Evolutionary conservation across 2,113 vertebrate species (phyloP), one percentile per base, ranked within the genome.

Genomic region (Balaenoptera acutorostrata): DNA sequence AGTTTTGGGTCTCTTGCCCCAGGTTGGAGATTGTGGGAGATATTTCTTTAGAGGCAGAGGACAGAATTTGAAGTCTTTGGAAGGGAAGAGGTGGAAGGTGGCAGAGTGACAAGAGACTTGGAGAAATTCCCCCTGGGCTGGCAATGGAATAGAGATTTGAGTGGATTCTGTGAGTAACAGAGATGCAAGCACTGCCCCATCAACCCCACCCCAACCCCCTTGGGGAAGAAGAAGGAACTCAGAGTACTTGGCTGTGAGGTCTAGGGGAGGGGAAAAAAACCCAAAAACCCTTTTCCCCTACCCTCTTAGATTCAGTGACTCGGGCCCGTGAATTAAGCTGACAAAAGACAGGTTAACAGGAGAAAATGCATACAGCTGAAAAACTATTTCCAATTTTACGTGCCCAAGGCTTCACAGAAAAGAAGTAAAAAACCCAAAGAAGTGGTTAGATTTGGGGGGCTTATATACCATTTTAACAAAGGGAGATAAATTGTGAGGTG

Each of bases 41-140:
- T 49, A 33, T 74, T 68, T 90, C 61, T 61, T 29, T 18, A 25
- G 82, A 33, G 39, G 9, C 25, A 52, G 4, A 61, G n/a, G 72
- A 44, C 29, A 75, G 33, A 44, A 29, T 88, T 13, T 33, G 75
- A 94, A 33, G 84, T 44, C n/a, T 92, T 83, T 10, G 29, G 74
- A 74, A 55, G 31, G 25, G 57, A 78, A 11, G 44, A 80, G 7
- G 27, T 27, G 13, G 64, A 29, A 82, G 84, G 27, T 33, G 10
- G 2, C 39, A 71, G 39, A 20, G 20, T 36, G 18, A 23, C 27
- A 66, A 17, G 46, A 39, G 46, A 4, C 55, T 63, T 52, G 52
- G 20, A 10, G n/a, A 55, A 33, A 20, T 21, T 71, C 8, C 46
- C 64, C 6, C n/a, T 6, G n/a, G 44, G 44, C 29, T 44, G 85